Conservation (phyloP, 2,113 vertebrate species). For the Tragulus kanchil region DNA sequence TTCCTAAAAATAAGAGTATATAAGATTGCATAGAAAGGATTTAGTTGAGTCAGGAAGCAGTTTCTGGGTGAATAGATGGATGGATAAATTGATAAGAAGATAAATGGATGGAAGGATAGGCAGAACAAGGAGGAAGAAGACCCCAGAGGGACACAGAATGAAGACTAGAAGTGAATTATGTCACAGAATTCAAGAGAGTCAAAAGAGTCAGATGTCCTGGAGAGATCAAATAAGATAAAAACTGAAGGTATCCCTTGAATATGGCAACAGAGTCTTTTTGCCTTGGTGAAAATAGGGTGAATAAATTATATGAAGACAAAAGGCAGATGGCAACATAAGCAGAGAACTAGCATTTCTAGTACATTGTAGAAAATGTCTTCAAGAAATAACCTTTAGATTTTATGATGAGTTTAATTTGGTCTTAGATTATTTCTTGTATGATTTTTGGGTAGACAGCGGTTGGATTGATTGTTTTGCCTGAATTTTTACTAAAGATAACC, state of each 20-base stretch:
- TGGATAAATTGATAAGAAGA: not conserved
- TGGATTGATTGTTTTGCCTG: not conserved
- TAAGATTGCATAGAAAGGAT: not conserved
- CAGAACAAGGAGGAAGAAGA: not conserved
- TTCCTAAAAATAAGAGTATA: not conserved
- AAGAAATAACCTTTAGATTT: conserved; percentile 10
- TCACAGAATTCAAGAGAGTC: not conserved
- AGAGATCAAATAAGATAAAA: not conserved
- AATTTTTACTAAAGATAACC: not conserved
- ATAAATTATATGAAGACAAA: not conserved
- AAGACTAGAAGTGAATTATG: not conserved
- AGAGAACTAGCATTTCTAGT: not conserved
- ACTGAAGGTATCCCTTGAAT: not conserved
- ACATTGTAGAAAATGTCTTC: not conserved
- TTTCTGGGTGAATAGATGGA: not conserved
- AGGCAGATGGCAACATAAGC: not conserved
- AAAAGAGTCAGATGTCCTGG: not conserved
- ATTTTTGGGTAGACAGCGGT: not conserved
- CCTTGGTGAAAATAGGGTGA: not conserved
- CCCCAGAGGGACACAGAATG: not conserved
- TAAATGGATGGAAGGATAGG: not conserved
- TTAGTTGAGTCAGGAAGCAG: not conserved
- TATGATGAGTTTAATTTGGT: not conserved
- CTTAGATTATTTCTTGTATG: not conserved
- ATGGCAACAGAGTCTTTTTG: not conserved